These are phyloP conservation scores for Drosophila elegans DNA, from an alignment of 1,140 invertebrate genomes.

Conservation along the genomic window DNA sequence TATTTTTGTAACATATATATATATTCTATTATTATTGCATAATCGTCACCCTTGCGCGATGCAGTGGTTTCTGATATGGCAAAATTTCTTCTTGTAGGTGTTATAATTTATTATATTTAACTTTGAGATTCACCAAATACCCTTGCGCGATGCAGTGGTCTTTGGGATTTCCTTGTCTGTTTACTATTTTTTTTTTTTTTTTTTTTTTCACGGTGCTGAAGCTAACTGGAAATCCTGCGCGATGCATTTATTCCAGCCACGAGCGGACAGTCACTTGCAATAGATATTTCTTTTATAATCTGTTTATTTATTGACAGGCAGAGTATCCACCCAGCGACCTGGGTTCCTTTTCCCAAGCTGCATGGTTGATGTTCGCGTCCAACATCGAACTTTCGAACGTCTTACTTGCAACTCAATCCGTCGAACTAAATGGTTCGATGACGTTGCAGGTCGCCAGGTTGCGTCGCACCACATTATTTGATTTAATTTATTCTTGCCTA, in stretches of 20 bases:
- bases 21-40: slow-evolving; percentile 1
- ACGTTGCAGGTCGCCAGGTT: neutral
- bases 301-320: slow-evolving; percentile 3
- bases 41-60: slow-evolving; percentile 9
- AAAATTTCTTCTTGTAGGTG: too few species aligned
- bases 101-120: too few species aligned
- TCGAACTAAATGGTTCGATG: slow-evolving; percentile 9
- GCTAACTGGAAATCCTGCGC: slow-evolving; percentile 8
- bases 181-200: neutral
- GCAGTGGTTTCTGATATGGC: neutral
- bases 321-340: slow-evolving; percentile 3
- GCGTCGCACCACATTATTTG: neutral
- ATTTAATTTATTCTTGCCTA: slow-evolving; percentile 5
- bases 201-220: neutral
- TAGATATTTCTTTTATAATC: neutral
- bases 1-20: neutral
- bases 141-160: too few species aligned
- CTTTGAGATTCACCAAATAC: too few species aligned
- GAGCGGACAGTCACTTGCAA: slow-evolving; percentile 7
- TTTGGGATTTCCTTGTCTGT: too few species aligned
- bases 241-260: slow-evolving; percentile 8
- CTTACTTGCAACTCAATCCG: neutral
- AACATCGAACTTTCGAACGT: slow-evolving; percentile 1
- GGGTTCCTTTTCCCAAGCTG: slow-evolving; percentile 2
- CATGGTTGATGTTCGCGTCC: slow-evolving; percentile 1